Conservation (phyloP, 2,113 vertebrate species). For the Laticauda laticaudata region DNA sequence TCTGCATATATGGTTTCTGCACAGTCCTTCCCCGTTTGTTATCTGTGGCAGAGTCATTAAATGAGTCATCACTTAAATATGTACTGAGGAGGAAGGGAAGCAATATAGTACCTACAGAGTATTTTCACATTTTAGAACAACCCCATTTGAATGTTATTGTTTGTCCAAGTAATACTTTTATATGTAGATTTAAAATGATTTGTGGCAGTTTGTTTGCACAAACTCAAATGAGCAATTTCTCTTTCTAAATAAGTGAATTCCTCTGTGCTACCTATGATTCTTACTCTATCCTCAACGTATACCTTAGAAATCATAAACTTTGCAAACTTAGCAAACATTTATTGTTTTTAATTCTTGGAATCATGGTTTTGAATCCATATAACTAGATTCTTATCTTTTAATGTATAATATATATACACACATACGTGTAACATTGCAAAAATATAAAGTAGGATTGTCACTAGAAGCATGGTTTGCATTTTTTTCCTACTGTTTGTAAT, state of each 20-base stretch:
- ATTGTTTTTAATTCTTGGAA: slow-evolving; percentile 13
- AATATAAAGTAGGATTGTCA: neutral
- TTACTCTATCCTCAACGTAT: slow-evolving; percentile 20
- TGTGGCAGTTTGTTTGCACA: neutral
- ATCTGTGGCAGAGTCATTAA: slow-evolving; percentile 36
- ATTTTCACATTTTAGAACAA: slow-evolving; percentile 44
- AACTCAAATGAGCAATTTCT: neutral
- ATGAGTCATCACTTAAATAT: slow-evolving; percentile 52
- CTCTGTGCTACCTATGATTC: slow-evolving; percentile 7
- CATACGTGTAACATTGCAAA: neutral
- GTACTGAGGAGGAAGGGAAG: slow-evolving; percentile 39
- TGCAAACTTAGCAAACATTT: slow-evolving; percentile 19
- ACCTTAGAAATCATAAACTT: neutral
- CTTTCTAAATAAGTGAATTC: neutral
- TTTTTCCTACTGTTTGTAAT: neutral
- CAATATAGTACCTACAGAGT: slow-evolving; percentile 36
- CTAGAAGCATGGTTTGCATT: neutral
- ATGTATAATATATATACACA: neutral
- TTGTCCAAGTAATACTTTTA: slow-evolving; percentile 30
- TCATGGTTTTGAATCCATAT: neutral
- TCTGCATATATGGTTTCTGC: neutral
- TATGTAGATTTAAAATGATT: neutral
- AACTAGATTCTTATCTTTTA: neutral
- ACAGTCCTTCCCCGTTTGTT: slow-evolving; percentile 31
- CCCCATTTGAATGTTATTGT: slow-evolving; percentile 35